Evolutionary conservation across 2,888 invertebrate genomes (phyloP), one percentile per base, ranked within the genome.

Genomic region (Pristionchus entomophagus): DNA sequence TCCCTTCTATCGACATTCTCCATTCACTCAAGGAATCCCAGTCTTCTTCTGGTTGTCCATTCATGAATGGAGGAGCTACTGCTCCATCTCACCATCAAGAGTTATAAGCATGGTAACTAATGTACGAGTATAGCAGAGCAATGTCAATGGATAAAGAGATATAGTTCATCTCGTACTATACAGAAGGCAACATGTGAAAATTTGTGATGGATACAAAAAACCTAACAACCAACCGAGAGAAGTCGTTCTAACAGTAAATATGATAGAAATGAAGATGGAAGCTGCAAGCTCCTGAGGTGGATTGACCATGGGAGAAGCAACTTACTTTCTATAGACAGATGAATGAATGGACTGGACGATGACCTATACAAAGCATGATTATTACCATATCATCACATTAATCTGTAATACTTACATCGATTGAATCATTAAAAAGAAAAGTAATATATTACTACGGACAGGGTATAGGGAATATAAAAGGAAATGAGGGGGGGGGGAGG

Each of bases 31-130:
- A 35, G 32, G 62, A 86, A 19, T 59, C 80, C 49, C 62, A 65
- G 10, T 38, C 81, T 17, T 84, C 77, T 22, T 88, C 89, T 35
- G 90, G 90, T 41, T 91, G 90, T 87, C 90, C 90, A 17, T 90
- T 91, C 62, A 90, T 91, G 89, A 85, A 88, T 26, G 88, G 88
- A 29, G 88, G 88, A n/a, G 88, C 26, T 41, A 10, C 32, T 84
- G 17, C 87, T 65, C 14, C n/a, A 8, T 78, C 78, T 19, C 49
- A 29, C 26, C 78, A 78, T 78, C 35, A 78, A 29, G 78, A 78
- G 49, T 22, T 78, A 45, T 78, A 32, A 51, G 17, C 32, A 78
- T 49, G 19, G 56, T 38, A 5, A 35, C 45, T 19, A 22, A 78
- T 35, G 4, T n/a, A 56, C 41, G 38, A 38, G 82, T 59, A 59